A percentile compares a stretch with the other conserved stretches of the same genome.
Evolutionary conservation across 2,888 invertebrate species (phyloP).

Genomic region (Corbicula japonica): DNA sequence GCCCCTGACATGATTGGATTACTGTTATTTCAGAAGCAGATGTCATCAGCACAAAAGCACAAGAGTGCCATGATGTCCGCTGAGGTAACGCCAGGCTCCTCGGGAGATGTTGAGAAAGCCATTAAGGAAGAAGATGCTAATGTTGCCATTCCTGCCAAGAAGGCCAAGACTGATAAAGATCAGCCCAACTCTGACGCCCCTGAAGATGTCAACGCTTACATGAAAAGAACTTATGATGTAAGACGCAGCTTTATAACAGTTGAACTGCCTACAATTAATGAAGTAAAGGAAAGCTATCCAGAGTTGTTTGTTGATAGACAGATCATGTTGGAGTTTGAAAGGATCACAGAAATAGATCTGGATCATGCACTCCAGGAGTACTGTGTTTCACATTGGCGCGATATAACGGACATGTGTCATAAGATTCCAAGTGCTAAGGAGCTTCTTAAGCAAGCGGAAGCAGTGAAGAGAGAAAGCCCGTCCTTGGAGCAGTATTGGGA

Average conservation of each 20-base stretch:
- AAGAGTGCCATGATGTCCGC: conserved; percentile 80
- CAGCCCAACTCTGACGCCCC: conserved; percentile 65
- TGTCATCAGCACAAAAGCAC: conserved; percentile 76
- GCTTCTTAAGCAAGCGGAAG: conserved; percentile 78
- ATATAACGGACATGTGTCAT: conserved; percentile 77
- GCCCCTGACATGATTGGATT: too few species aligned
- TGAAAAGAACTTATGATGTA: conserved; percentile 82
- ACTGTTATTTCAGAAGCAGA: conserved; percentile 40
- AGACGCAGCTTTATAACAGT: conserved; percentile 79
- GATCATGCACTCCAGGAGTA: conserved; percentile 82
- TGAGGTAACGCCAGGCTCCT: conserved; percentile 77
- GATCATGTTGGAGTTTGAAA: conserved; percentile 80
- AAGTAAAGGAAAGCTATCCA: conserved; percentile 79
- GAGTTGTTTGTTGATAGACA: conserved; percentile 80
- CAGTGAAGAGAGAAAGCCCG: conserved; percentile 79
- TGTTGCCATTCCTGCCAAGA: conserved; percentile 61
- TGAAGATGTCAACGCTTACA: conserved; percentile 77
- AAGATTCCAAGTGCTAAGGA: conserved; percentile 75
- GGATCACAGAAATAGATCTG: conserved; percentile 81
- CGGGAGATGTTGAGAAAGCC: conserved; percentile 71
- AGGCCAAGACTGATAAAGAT: conserved; percentile 60
- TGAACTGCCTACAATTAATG: conserved; percentile 79
- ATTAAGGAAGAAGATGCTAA: conserved; percentile 57
- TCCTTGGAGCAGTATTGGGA: conserved; percentile 83
- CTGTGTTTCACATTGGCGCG: conserved; percentile 81